These are phyloP conservation scores for Coecobrya sp. DNA, from an alignment of 2,888 invertebrate genomes.

Conservation along the genomic window DNA sequence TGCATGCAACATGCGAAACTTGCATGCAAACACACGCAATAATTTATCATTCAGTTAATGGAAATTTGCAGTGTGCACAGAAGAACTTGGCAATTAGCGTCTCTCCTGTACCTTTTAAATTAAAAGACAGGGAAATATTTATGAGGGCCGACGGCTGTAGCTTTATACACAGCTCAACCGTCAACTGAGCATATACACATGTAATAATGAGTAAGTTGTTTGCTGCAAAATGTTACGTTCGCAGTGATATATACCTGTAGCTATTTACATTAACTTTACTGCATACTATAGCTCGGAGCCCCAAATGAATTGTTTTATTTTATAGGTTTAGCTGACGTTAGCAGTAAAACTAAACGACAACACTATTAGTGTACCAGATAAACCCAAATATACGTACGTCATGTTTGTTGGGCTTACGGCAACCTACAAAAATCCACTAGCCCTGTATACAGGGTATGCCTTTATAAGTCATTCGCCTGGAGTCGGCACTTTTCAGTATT, in stretches of 20 bases:
- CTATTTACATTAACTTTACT: conserved; percentile 3
- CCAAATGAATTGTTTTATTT: not conserved
- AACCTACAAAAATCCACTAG: not conserved
- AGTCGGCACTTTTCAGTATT: not conserved
- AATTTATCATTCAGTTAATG: conserved; percentile 45
- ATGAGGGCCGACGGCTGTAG: not conserved
- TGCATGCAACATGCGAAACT: conserved; percentile 39
- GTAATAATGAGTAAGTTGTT: too few relatives aligned
- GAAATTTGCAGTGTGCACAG: conserved; percentile 32
- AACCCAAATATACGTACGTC: too few relatives aligned
- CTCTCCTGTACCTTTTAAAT: conserved; percentile 6
- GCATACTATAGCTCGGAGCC: not conserved
- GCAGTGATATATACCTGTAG: not conserved
- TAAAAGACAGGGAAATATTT: conserved; percentile 49
- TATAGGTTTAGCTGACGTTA: not conserved
- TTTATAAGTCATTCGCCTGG: not conserved
- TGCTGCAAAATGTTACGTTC: not conserved
- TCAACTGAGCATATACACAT: not conserved
- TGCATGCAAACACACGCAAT: conserved; percentile 39
- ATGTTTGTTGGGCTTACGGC: too few relatives aligned
- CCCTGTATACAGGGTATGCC: too few relatives aligned
- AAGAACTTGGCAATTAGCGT: conserved; percentile 44
- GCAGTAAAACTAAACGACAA: too few relatives aligned
- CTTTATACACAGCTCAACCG: not conserved
- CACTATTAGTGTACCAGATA: not conserved